phyloP scores from a whole-genome alignment of 1,140 invertebrate species.

The Sminthurides bifidus region DNA sequence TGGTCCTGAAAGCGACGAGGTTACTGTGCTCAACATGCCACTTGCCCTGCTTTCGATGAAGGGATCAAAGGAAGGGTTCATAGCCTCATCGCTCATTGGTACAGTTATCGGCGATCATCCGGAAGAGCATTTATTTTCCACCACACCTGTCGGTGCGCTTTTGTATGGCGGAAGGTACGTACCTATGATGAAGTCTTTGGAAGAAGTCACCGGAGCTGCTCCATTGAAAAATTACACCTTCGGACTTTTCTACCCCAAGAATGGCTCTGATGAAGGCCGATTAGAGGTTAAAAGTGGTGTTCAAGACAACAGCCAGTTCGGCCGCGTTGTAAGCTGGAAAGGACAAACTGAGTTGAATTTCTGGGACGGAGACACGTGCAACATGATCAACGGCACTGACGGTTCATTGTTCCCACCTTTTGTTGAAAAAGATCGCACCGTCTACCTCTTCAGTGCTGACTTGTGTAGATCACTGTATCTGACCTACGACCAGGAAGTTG shows the following conservation, averaged over 20 bases:
- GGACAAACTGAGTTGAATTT: background rate
- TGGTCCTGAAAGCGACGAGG: conserved; percentile 6
- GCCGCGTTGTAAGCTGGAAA: conserved; percentile 8
- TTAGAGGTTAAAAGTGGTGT: conserved; percentile 15
- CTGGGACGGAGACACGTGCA: conserved; percentile 16
- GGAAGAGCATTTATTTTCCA: conserved; percentile 11
- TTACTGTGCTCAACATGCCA: conserved; percentile 23
- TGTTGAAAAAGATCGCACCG: conserved; percentile 5
- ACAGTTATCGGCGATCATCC: background rate
- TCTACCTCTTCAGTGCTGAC: conserved; percentile 14
- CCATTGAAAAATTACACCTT: conserved; percentile 10
- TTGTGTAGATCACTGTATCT: conserved; percentile 14
- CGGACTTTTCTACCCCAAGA: conserved; percentile 22
- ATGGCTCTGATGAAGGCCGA: conserved; percentile 11
- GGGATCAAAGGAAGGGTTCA: background rate
- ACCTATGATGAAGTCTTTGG: conserved; percentile 11
- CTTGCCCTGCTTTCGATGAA: conserved; percentile 3
- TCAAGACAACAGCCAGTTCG: conserved; percentile 12
- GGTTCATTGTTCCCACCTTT: conserved; percentile 13
- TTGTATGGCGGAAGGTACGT: conserved; percentile 20
- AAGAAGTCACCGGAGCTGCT: background rate
- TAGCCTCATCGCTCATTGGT: background rate
- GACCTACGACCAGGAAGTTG: conserved; percentile 38
- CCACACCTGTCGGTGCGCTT: conserved; percentile 3
- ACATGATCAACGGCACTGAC: conserved; percentile 16